These are phyloP conservation scores for Megaceryle maxima DNA, from an alignment of 2,113 vertebrate genomes.

Conservation along the genomic window DNA sequence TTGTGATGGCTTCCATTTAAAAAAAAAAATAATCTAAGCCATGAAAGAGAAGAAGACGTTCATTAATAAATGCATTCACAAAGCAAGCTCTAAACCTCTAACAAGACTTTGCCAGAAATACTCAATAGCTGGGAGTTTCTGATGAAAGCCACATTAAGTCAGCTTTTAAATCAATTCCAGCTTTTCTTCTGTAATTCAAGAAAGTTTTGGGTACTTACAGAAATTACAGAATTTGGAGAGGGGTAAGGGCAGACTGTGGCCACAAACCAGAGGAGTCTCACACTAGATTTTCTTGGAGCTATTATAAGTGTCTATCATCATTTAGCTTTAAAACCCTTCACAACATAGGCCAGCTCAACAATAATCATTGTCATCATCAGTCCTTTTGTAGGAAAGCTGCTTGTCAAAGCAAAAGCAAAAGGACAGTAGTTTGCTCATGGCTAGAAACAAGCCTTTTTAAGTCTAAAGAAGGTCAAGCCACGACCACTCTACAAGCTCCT, in stretches of 20 bases:
- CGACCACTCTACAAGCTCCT: neutral
- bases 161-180: constrained; percentile 37
- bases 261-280: neutral
- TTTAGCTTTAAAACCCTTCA: neutral
- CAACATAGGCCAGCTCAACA: constrained; percentile 13
- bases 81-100: constrained; percentile 14
- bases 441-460: neutral
- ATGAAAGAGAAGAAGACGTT: neutral
- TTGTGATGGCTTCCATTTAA: neutral
- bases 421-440: neutral
- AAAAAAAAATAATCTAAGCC: neutral
- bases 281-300: neutral
- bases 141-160: neutral
- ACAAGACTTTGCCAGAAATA: constrained; percentile 17
- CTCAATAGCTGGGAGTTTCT: neutral
- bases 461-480: neutral
- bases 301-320: neutral
- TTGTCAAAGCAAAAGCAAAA: neutral
- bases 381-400: neutral
- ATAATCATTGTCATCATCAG: neutral
- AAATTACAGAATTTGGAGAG: neutral
- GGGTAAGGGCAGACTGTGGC: neutral
- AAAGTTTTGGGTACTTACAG: neutral
- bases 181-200: neutral
- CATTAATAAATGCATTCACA: neutral